Evolutionary conservation across 2,113 vertebrate genomes (phyloP).

Genomic region (Taurulus bubalis): DNA sequence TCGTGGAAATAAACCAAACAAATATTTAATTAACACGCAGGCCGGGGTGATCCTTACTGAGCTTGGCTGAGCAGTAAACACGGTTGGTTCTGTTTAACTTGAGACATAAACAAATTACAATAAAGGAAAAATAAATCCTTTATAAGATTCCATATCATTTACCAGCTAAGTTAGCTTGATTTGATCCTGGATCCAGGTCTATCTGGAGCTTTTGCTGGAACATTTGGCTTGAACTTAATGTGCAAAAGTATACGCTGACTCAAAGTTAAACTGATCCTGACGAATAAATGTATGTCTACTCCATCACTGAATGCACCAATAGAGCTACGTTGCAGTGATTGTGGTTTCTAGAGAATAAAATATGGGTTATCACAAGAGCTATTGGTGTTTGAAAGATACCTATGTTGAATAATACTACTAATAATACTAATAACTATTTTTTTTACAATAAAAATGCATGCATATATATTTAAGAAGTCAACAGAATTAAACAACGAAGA

Average conservation of each 20-base stretch:
- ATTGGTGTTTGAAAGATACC: neutral
- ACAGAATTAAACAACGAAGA: neutral
- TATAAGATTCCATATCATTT: slow-evolving; percentile 8
- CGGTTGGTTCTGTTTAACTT: slow-evolving; percentile 37
- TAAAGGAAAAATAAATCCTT: slow-evolving; percentile 3
- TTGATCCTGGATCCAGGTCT: neutral
- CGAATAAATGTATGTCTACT: neutral
- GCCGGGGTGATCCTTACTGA: slow-evolving; percentile 17
- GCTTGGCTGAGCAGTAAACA: slow-evolving; percentile 41
- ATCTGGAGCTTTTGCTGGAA: neutral
- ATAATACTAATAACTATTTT: neutral
- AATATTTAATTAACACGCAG: slow-evolving; percentile 37
- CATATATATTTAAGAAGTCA: neutral
- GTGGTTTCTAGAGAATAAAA: neutral
- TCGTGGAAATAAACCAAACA: slow-evolving; percentile 56
- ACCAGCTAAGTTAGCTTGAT: neutral
- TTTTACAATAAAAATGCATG: neutral
- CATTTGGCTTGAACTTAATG: neutral
- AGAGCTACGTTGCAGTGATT: neutral
- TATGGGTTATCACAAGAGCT: neutral
- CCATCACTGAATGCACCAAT: neutral
- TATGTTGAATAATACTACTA: too few relatives aligned
- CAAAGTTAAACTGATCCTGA: neutral
- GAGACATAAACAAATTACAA: slow-evolving; percentile 27
- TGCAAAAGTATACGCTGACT: neutral